Percentiles rank a stretch among this genome's conserved stretches.
phyloP scores from a whole-genome alignment of 2,797 vertebrate genomes.

The Silurus lanzhouensis region DNA sequence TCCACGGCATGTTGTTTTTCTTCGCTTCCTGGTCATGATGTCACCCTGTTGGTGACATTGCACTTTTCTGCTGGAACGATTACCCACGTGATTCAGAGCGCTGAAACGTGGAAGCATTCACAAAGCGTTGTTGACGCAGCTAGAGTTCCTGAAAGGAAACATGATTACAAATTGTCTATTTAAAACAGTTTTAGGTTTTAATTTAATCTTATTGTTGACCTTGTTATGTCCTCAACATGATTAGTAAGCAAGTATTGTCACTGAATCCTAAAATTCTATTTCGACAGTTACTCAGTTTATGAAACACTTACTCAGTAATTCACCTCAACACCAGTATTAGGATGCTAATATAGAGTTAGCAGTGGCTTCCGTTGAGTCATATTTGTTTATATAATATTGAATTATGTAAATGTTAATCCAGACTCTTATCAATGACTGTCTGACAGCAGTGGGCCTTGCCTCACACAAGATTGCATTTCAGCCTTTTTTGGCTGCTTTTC shows the following conservation, averaged over 20 bases:
- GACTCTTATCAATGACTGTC: constrained; percentile 69
- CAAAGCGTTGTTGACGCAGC: no score
- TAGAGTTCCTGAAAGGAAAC: background rate
- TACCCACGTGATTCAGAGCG: no score
- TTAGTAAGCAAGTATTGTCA: background rate
- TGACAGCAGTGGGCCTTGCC: constrained; percentile 56
- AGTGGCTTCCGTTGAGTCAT: background rate
- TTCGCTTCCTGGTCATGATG: no score
- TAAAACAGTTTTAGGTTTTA: background rate
- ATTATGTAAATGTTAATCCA: constrained; percentile 43
- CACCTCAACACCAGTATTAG: background rate
- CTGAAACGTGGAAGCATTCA: no score
- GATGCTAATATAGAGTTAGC: constrained; percentile 1
- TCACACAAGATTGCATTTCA: constrained; percentile 52
- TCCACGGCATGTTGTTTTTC: no score
- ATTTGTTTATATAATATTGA: background rate
- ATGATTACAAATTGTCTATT: background rate
- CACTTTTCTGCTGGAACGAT: no score
- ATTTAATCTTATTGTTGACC: background rate
- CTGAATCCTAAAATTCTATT: background rate
- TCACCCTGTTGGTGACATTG: no score
- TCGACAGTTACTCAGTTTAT: background rate
- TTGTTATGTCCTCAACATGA: background rate
- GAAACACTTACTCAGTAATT: background rate
- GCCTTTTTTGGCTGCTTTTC: constrained; percentile 38